Evolutionary conservation across 2,113 vertebrate species (phyloP).

Genomic region (Megaptera novaeangliae): DNA sequence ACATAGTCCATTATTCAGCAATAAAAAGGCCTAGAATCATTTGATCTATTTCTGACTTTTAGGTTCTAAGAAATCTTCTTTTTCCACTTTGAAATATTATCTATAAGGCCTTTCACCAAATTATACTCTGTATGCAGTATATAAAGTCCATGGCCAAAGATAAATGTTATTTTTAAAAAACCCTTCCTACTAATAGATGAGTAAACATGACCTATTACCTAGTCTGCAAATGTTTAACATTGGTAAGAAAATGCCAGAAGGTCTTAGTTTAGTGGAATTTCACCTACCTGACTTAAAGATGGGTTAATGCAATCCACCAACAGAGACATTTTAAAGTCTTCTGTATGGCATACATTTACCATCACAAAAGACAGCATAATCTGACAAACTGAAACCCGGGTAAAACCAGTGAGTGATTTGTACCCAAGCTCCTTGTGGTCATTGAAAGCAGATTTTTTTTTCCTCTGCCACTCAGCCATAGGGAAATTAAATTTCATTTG

Average conservation of each 20-base stretch:
- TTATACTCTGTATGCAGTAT: conserved; percentile 54
- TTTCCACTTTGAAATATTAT: conserved; percentile 78
- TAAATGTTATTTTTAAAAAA: conserved; percentile 77
- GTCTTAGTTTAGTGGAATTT: conserved; percentile 77
- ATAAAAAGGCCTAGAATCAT: conserved; percentile 75
- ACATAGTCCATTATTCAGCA: conserved; percentile 77
- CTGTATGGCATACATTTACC: conserved; percentile 73
- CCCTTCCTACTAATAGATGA: conserved; percentile 76
- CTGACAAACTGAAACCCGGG: conserved; percentile 50
- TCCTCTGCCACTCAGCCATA: neutral
- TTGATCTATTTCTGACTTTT: conserved; percentile 77
- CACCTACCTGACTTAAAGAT: conserved; percentile 78
- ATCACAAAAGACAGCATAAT: conserved; percentile 74
- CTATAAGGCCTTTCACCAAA: conserved; percentile 77
- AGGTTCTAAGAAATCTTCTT: conserved; percentile 71
- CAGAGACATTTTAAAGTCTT: conserved; percentile 74
- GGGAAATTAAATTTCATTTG: conserved; percentile 55
- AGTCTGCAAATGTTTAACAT: conserved; percentile 71
- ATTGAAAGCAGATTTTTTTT: neutral
- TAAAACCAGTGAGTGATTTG: conserved; percentile 37
- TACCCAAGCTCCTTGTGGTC: conserved; percentile 27
- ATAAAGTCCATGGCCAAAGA: conserved; percentile 72
- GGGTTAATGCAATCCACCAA: conserved; percentile 76
- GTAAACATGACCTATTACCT: conserved; percentile 69
- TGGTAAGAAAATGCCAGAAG: conserved; percentile 73